Evolutionary conservation across 1,140 invertebrate species (phyloP).

Genomic region (Hycleus cichorii): DNA sequence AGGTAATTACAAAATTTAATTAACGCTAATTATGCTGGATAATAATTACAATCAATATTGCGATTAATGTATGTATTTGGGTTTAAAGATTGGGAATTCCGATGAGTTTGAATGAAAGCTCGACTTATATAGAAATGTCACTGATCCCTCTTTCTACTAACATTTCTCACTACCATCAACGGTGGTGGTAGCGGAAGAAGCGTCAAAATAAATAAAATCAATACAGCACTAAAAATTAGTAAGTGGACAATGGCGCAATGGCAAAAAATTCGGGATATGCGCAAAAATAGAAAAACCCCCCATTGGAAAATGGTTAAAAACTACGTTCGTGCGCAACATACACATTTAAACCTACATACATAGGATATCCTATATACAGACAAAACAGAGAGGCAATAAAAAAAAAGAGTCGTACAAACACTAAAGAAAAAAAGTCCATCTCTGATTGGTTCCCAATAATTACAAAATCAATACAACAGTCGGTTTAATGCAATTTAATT

Average conservation of each 20-base stretch:
- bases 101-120: conserved; percentile 4
- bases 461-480: conserved; percentile 41
- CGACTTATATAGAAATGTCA: neutral
- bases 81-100: neutral
- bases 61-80: neutral
- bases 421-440: conserved; percentile 38
- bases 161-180: no score
- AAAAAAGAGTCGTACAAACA: conserved; percentile 14
- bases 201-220: conserved; percentile 38
- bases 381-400: neutral
- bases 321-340: conserved; percentile 30
- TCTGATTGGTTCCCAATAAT: conserved; percentile 43
- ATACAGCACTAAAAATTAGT: conserved; percentile 41
- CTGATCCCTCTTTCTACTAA: no score
- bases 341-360: no score
- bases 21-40: conserved; percentile 2
- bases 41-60: conserved; percentile 3
- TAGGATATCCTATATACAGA: neutral
- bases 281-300: conserved; percentile 39
- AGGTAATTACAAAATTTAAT: conserved; percentile 10
- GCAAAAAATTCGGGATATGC: conserved; percentile 41
- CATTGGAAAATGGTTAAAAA: conserved; percentile 28
- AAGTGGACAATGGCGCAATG: conserved; percentile 42
- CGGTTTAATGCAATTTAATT: conserved; percentile 39
- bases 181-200: neutral